A percentile compares a stretch with the other conserved stretches of the same genome.
These are phyloP conservation scores for Villa cingulata DNA, from an alignment of 2,888 invertebrate genomes.

Conservation along the genomic window DNA sequence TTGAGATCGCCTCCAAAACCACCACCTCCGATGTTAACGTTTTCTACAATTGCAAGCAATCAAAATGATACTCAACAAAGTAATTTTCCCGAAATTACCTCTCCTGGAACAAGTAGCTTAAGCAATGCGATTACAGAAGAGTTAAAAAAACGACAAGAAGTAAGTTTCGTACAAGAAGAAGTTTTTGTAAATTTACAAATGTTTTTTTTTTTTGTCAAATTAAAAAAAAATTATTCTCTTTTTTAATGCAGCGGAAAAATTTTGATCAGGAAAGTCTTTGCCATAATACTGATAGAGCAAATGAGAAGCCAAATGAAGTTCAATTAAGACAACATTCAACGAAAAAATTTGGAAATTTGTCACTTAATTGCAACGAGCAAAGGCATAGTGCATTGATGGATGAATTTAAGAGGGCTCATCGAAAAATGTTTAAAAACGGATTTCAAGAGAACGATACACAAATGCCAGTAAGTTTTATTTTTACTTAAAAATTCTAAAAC, in stretches of 20 bases:
- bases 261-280: constrained; percentile 10
- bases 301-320: background rate
- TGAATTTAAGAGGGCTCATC: constrained; percentile 77
- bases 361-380: constrained; percentile 45
- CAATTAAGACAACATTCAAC: constrained; percentile 11
- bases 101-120: constrained; percentile 38
- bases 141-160: constrained; percentile 53
- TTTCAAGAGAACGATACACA: constrained; percentile 28
- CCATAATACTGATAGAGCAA: background rate
- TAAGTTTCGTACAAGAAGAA: constrained; percentile 20
- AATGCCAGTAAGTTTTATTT: too few relatives aligned
- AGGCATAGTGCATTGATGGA: constrained; percentile 67
- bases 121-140: constrained; percentile 58
- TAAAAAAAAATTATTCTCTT: background rate
- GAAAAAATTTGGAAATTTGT: constrained; percentile 8
- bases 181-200: too few relatives aligned
- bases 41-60: background rate
- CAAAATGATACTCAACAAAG: constrained; percentile 8
- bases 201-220: too few relatives aligned
- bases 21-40: constrained; percentile 21
- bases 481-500: too few relatives aligned
- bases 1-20: constrained; percentile 8
- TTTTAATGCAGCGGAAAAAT: constrained; percentile 8
- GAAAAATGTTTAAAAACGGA: constrained; percentile 63
- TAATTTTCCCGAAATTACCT: constrained; percentile 15